Conservation (phyloP, 2,888 invertebrate species). For the Holacanthella duospinosa region DNA sequence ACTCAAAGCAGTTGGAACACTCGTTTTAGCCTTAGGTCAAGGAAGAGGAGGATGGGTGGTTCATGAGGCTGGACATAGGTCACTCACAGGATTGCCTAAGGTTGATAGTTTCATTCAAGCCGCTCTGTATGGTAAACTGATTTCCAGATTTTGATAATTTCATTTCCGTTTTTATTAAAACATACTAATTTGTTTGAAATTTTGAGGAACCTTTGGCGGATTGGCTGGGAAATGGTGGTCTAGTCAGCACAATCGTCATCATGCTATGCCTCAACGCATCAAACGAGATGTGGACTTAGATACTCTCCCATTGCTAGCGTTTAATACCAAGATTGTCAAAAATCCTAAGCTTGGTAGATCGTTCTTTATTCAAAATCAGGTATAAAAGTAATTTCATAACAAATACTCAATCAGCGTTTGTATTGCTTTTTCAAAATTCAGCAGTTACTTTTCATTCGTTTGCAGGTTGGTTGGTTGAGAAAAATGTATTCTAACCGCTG, state of each 20-base stretch:
- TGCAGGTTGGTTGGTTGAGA: no score
- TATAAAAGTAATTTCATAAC: no score
- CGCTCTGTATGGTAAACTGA: not conserved
- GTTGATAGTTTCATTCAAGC: slow-evolving; percentile 9
- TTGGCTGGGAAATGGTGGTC: slow-evolving; percentile 5
- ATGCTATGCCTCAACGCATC: slow-evolving; percentile 12
- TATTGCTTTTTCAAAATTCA: no score
- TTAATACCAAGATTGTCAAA: slow-evolving; percentile 4
- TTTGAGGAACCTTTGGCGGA: not conserved
- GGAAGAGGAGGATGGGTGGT: not conserved
- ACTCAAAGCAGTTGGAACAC: not conserved
- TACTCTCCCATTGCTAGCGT: slow-evolving; percentile 8
- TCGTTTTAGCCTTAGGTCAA: not conserved
- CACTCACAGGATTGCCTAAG: slow-evolving; percentile 6
- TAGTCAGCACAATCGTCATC: slow-evolving; percentile 1
- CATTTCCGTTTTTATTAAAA: not conserved
- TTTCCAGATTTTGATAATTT: not conserved
- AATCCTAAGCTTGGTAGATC: not conserved
- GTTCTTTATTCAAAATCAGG: slow-evolving; percentile 11
- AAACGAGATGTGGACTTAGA: slow-evolving; percentile 7
- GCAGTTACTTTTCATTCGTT: no score
- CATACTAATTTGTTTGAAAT: no score
- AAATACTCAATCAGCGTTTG: no score
- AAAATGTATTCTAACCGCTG: no score
- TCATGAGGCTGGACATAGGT: slow-evolving; percentile 12